These are phyloP conservation scores for Netelia virgata DNA, from an alignment of 2,888 invertebrate genomes.

Conservation along the genomic window DNA sequence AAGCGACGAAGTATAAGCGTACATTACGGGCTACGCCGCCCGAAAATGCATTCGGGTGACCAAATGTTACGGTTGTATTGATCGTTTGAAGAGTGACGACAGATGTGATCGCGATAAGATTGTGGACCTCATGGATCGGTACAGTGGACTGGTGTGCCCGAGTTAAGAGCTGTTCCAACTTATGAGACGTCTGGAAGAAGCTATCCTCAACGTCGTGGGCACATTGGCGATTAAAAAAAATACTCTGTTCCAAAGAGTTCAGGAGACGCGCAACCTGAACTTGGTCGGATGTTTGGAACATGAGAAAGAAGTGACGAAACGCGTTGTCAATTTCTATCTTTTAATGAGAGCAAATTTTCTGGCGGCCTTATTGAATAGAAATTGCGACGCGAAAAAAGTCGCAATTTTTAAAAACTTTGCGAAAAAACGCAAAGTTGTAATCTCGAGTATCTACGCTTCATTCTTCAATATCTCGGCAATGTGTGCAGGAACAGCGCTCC, in stretches of 20 bases:
- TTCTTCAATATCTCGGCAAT: too few species aligned
- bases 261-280: conserved; percentile 31
- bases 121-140: conserved; percentile 46
- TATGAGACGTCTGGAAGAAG: conserved; percentile 43
- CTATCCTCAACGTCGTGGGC: conserved; percentile 54
- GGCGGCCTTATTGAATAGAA: conserved; percentile 44
- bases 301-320: conserved; percentile 44
- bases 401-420: conserved; percentile 32
- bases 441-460: not conserved
- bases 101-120: conserved; percentile 47
- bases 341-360: conserved; percentile 51
- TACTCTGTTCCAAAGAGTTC: conserved; percentile 48
- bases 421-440: conserved; percentile 55
- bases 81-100: conserved; percentile 32
- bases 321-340: conserved; percentile 30
- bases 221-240: conserved; percentile 47
- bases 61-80: conserved; percentile 46
- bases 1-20: conserved; percentile 59
- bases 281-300: conserved; percentile 47
- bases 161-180: conserved; percentile 60
- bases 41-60: conserved; percentile 53
- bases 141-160: conserved; percentile 54
- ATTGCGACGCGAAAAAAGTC: conserved; percentile 46
- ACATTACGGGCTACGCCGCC: conserved; percentile 63
- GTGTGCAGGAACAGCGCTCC: too few species aligned